Evolutionary conservation across 2,113 vertebrate genomes (phyloP), one percentile per base, ranked within the genome.

Genomic region (Antechinus flavipes): DNA sequence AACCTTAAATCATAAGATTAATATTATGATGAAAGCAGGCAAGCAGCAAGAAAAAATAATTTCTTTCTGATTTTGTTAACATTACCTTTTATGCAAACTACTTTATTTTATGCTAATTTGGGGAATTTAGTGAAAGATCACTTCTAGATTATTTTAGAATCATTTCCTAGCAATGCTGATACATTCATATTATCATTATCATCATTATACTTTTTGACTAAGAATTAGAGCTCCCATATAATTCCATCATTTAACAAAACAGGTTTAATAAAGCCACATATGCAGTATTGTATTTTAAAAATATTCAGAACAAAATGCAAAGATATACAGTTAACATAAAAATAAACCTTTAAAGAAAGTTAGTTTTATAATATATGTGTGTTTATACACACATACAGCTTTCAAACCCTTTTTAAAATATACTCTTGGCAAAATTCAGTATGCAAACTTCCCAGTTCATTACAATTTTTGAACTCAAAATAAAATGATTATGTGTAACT

Each of bases 401-500:
- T 49, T 90, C 12, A 49, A 68, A 95, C 19, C 97, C 92, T 53
- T 89, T 89, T 54, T 91, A 54, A 8, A 95, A 27, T 42, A 47
- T 47, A 95, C 90, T 54, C 6, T 94, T 93, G 16, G 46, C 93
- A 96, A 93, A 23, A 35, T 96, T 50, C 90, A 55, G 35, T 47
- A 61, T 56, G 49, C 25, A 92, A 93, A 93, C 92, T 93, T 90
- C 89, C 90, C 46, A 58, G 1, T 50, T 90, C 56, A 68, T 90
- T 91, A 96, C 94, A 35, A 52, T 76, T 95, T 89, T 94, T 94
- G 96, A 8, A 5, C 53, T 25, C 94, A 95, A 27, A 95, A 93
- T 26, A 94, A 47, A 49, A 0, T 90, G 95, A 56, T 35, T 93
- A 94, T 49, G 56, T 54, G 1, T 4, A 35, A 99, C 99, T 99